Conservation (phyloP, 2,888 invertebrate genomes). For the Caenorhabditis angaria region DNA sequence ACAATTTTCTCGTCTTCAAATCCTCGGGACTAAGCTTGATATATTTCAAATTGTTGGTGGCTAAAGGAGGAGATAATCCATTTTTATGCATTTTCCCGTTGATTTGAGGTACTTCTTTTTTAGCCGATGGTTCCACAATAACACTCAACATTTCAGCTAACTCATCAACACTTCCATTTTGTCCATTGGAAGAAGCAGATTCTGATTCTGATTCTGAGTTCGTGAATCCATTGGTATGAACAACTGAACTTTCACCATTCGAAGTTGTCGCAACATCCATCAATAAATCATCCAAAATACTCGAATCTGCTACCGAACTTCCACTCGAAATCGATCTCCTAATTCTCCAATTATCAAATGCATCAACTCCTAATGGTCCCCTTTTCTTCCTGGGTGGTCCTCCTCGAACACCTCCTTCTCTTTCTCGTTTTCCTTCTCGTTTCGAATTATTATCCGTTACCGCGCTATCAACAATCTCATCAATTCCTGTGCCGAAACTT, state of each 20-base stretch:
- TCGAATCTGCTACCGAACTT: neutral
- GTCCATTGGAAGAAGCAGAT: neutral
- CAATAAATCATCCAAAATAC: neutral
- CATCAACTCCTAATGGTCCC: slow-evolving; percentile 37
- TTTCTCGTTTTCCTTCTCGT: slow-evolving; percentile 18
- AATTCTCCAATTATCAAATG: slow-evolving; percentile 29
- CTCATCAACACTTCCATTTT: neutral
- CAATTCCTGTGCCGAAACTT: slow-evolving; percentile 76
- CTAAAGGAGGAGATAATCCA: neutral
- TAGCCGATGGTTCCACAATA: neutral
- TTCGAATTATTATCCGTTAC: slow-evolving; percentile 20
- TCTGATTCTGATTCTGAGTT: neutral
- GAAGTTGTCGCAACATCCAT: neutral
- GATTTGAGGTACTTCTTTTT: neutral
- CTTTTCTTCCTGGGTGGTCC: slow-evolving; percentile 26
- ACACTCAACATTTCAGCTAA: neutral
- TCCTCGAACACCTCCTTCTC: slow-evolving; percentile 8
- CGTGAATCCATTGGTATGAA: neutral
- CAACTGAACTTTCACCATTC: neutral
- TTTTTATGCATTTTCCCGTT: neutral
- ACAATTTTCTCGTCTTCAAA: slow-evolving; percentile 16
- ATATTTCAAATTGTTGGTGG: neutral
- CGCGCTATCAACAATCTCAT: slow-evolving; percentile 61
- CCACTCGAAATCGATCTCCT: slow-evolving; percentile 22
- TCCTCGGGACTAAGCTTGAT: slow-evolving; percentile 13